phyloP scores from a whole-genome alignment of 1,140 invertebrate genomes.

The Aphaenogaster rudis region DNA sequence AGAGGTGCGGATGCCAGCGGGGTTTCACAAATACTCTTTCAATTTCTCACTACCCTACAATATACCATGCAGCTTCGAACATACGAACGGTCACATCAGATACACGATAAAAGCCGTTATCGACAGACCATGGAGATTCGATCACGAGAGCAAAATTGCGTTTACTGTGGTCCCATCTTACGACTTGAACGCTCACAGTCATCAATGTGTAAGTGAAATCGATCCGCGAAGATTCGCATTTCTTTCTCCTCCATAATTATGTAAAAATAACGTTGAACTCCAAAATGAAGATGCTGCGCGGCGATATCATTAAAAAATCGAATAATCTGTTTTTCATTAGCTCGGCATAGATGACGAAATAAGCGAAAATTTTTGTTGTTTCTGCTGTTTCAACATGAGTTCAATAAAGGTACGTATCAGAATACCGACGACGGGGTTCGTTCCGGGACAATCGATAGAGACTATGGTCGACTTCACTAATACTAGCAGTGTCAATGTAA shows the following conservation, averaged over 20 bases:
- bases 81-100: slow-evolving; percentile 86
- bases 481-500: slow-evolving; percentile 87
- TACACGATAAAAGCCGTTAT: slow-evolving; percentile 88
- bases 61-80: slow-evolving; percentile 88
- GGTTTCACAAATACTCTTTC: slow-evolving; percentile 86
- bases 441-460: slow-evolving; percentile 89
- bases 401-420: slow-evolving; percentile 87
- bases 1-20: slow-evolving; percentile 83
- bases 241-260: too few species aligned
- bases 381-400: slow-evolving; percentile 88
- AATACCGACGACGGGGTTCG: slow-evolving; percentile 89
- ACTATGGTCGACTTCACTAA: slow-evolving; percentile 89
- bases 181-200: too few species aligned
- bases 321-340: too few species aligned
- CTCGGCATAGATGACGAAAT: slow-evolving; percentile 79
- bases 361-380: slow-evolving; percentile 89
- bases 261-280: too few species aligned
- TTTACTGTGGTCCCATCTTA: too few species aligned
- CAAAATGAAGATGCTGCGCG: too few species aligned
- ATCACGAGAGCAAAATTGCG: slow-evolving; percentile 86
- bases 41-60: slow-evolving; percentile 86
- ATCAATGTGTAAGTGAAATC: too few species aligned
- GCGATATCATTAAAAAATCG: too few species aligned
- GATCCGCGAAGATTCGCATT: too few species aligned
- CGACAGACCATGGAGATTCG: slow-evolving; percentile 88